phyloP scores from a whole-genome alignment of 2,797 vertebrate genomes.

The Mionectes olivaceus region DNA sequence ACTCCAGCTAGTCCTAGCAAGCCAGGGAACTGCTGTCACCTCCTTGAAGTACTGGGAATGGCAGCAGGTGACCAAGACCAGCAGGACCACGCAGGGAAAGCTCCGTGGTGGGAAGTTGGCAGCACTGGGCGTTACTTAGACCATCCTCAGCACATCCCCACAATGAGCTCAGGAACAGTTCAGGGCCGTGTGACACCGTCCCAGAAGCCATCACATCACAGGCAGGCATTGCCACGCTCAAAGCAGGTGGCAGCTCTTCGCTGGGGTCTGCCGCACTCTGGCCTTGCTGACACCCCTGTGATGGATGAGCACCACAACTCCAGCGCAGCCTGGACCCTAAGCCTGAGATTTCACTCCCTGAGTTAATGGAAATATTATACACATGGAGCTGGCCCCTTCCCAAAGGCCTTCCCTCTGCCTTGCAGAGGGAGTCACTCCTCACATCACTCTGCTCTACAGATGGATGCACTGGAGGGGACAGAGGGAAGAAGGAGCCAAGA shows the following conservation, averaged over 20 bases:
- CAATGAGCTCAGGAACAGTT: neutral
- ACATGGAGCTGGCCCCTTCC: slow-evolving; percentile 1
- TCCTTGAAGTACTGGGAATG: rapidly evolving
- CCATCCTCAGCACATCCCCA: neutral
- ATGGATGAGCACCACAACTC: neutral
- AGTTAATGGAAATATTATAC: slow-evolving; percentile 47
- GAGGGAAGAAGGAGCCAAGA: neutral
- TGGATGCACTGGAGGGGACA: rapidly evolving
- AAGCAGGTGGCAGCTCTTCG: neutral
- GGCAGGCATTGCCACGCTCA: rapidly evolving
- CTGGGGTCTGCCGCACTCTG: neutral
- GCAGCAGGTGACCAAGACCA: neutral
- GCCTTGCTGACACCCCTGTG: neutral
- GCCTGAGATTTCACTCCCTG: slow-evolving; percentile 6
- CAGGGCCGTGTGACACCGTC: neutral
- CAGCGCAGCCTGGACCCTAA: neutral
- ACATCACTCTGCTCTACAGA: neutral
- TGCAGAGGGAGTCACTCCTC: neutral
- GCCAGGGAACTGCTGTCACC: neutral
- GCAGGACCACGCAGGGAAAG: neutral
- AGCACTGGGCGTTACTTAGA: neutral
- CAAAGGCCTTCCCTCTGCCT: slow-evolving; percentile 11
- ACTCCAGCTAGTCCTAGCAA: rapidly evolving
- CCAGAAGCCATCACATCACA: neutral
- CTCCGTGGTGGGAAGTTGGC: neutral